These are phyloP conservation scores for Suricata suricatta DNA, from an alignment of 2,113 vertebrate species.

Conservation along the genomic window DNA sequence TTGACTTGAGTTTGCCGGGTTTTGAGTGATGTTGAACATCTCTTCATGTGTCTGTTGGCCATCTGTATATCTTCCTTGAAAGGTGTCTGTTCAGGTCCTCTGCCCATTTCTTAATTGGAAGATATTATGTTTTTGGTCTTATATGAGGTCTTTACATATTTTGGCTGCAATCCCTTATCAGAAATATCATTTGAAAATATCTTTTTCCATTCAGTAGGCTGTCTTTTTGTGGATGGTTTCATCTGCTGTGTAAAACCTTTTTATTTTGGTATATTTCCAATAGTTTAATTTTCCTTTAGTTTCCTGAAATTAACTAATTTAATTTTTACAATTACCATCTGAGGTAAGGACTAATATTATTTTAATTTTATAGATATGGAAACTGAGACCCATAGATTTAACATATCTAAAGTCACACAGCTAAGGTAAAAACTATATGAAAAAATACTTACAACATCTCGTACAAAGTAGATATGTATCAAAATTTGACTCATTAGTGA, in stretches of 20 bases:
- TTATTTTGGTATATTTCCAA: background rate
- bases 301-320: background rate
- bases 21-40: background rate
- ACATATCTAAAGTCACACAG: background rate
- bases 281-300: background rate
- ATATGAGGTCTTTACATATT: background rate
- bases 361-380: background rate
- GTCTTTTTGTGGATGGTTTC: background rate
- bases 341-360: background rate
- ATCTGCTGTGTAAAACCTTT: background rate
- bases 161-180: background rate
- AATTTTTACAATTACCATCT: background rate
- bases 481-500: background rate
- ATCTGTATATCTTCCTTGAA: background rate
- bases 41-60: background rate
- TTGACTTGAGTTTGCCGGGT: background rate
- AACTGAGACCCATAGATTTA: background rate
- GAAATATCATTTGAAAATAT: background rate
- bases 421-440: background rate
- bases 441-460: background rate
- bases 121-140: background rate
- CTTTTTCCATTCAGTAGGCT: background rate
- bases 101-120: background rate
- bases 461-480: background rate
- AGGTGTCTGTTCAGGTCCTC: background rate